Percentiles rank a stretch among this genome's conserved stretches.
These are phyloP conservation scores for Augochlora pura DNA, from an alignment of 1,140 invertebrate species.

Conservation along the genomic window DNA sequence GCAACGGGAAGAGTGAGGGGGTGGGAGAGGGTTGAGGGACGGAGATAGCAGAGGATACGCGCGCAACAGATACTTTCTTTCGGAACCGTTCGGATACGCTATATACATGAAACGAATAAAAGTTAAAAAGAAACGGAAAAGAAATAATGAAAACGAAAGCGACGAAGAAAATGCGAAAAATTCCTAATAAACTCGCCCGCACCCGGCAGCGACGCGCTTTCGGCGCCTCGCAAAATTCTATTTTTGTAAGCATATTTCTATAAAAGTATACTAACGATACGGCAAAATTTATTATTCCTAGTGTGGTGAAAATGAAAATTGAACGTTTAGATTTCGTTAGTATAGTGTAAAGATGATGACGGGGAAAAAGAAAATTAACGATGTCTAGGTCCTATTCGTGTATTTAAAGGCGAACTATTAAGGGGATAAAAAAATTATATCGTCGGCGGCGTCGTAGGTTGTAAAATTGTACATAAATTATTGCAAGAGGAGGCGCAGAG, in stretches of 20 bases:
- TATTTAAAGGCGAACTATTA: conserved; percentile 73
- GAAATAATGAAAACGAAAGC: conserved; percentile 48
- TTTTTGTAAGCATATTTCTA: conserved; percentile 82
- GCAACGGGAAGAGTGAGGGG: background rate
- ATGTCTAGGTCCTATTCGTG: conserved; percentile 81
- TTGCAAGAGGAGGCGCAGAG: conserved; percentile 78
- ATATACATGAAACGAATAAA: conserved; percentile 22
- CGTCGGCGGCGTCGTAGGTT: conserved; percentile 80
- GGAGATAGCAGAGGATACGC: background rate
- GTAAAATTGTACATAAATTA: conserved; percentile 82
- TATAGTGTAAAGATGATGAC: conserved; percentile 77
- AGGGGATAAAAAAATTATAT: conserved; percentile 78
- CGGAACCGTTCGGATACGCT: conserved; percentile 48
- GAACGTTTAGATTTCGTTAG: conserved; percentile 81
- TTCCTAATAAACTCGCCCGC: conserved; percentile 74
- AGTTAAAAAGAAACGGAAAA: conserved; percentile 34
- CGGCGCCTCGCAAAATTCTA: conserved; percentile 80
- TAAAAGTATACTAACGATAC: conserved; percentile 81
- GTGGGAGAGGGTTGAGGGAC: background rate
- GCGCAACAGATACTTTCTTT: conserved; percentile 46
- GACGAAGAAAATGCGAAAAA: conserved; percentile 54
- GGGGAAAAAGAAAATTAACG: conserved; percentile 76
- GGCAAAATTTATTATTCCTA: conserved; percentile 81
- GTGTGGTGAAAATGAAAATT: conserved; percentile 80
- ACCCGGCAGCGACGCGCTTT: conserved; percentile 74